These are phyloP conservation scores for Sisor rabdophorus DNA, from an alignment of 2,113 vertebrate species.

Conservation along the genomic window DNA sequence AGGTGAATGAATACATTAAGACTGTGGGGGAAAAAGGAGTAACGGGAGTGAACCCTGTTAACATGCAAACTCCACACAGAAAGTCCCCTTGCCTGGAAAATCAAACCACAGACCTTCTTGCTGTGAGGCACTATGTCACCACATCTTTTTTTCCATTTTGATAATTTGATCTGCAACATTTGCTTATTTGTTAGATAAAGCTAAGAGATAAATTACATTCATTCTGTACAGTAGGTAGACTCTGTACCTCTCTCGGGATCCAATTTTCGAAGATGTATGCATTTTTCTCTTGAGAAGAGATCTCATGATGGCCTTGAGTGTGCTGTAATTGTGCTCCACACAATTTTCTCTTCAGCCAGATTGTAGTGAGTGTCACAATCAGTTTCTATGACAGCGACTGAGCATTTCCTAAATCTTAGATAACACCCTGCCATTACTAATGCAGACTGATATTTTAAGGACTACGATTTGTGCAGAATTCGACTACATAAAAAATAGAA, in stretches of 20 bases:
- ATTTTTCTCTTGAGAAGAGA: conserved; percentile 1
- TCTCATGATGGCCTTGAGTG: conserved; percentile 16
- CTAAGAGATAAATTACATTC: background rate
- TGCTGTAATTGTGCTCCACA: background rate
- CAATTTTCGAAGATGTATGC: background rate
- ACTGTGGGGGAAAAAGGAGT: too few relatives aligned
- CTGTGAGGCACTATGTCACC: too few relatives aligned
- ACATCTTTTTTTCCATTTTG: background rate
- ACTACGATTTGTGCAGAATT: background rate
- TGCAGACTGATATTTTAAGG: background rate
- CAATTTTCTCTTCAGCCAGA: conserved; percentile 19
- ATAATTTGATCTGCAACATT: conserved; percentile 1
- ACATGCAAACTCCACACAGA: too few relatives aligned
- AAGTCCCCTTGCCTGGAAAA: too few relatives aligned
- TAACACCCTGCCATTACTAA: background rate
- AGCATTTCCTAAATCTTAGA: conserved; percentile 1
- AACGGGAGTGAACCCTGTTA: too few relatives aligned
- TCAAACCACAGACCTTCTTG: too few relatives aligned
- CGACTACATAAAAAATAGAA: background rate
- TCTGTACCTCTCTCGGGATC: background rate
- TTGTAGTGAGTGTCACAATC: background rate
- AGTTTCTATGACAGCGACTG: background rate
- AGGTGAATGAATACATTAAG: too few relatives aligned
- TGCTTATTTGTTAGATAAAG: conserved; percentile 4
- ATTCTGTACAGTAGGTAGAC: too few relatives aligned